A percentile compares a stretch with the other conserved stretches of the same genome.
phyloP scores from a whole-genome alignment of 1,140 invertebrate species.

The Artemia franciscana region DNA sequence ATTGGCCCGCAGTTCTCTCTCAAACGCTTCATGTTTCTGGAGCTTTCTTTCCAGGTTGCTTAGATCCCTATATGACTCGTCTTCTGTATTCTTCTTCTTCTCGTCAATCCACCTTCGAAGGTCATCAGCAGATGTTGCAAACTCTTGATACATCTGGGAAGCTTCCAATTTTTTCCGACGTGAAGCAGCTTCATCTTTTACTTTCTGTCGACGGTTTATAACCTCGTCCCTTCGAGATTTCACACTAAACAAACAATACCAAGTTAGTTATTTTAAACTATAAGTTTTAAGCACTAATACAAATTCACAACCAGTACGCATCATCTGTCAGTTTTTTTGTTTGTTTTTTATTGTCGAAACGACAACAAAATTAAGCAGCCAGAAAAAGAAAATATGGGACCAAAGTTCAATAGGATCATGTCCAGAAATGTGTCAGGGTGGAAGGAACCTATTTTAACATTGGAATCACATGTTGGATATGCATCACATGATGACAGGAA shows the following conservation, averaged over 20 bases:
- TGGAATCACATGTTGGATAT: too few species aligned
- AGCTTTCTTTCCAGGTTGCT: slow-evolving; percentile 76
- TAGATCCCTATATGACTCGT: slow-evolving; percentile 78
- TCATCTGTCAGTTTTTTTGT: too few species aligned
- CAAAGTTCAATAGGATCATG: too few species aligned
- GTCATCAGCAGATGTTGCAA: slow-evolving; percentile 68
- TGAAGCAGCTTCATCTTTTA: slow-evolving; percentile 45
- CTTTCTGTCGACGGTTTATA: slow-evolving; percentile 37
- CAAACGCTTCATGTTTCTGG: slow-evolving; percentile 93
- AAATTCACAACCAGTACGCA: too few species aligned
- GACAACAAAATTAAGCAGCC: too few species aligned
- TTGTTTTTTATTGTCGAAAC: too few species aligned
- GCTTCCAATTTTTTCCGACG: slow-evolving; percentile 44
- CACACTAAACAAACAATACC: slow-evolving; percentile 29
- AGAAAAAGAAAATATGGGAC: too few species aligned
- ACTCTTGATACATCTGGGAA: slow-evolving; percentile 56
- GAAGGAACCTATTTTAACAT: too few species aligned
- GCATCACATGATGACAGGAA: too few species aligned
- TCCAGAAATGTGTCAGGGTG: too few species aligned
- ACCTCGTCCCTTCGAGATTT: slow-evolving; percentile 48
- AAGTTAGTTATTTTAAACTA: not conserved
- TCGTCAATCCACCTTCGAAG: slow-evolving; percentile 69
- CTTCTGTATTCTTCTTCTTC: slow-evolving; percentile 68
- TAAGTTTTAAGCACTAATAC: not conserved
- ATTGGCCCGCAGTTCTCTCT: slow-evolving; percentile 74